Evolutionary conservation across 1,140 invertebrate species (phyloP).

Genomic region (Oppia nitens): DNA sequence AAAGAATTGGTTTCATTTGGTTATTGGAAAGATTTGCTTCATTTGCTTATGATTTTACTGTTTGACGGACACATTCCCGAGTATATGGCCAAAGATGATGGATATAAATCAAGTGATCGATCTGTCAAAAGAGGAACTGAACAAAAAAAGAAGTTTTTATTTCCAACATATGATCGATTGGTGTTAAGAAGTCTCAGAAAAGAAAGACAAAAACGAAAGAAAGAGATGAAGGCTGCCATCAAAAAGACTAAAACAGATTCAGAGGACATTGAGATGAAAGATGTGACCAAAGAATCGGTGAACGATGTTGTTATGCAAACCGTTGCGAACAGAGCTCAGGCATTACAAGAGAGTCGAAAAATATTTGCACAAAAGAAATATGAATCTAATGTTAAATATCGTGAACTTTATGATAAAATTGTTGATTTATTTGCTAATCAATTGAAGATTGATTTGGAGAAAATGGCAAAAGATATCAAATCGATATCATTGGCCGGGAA

Average conservation of each 20-base stretch:
- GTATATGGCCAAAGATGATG: background rate
- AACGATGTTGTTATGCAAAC: background rate
- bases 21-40: constrained; percentile 10
- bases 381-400: background rate
- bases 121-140: background rate
- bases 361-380: background rate
- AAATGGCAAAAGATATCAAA: background rate
- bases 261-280: background rate
- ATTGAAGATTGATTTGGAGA: background rate
- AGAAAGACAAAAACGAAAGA: background rate
- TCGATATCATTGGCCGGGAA: constrained; percentile 5
- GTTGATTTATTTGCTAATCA: constrained; percentile 5
- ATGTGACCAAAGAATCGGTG: background rate
- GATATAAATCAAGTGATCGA: background rate
- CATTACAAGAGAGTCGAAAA: background rate
- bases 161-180: background rate
- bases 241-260: background rate
- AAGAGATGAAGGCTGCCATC: background rate
- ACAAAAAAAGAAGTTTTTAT: background rate
- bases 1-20: background rate
- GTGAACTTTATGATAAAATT: constrained; percentile 2
- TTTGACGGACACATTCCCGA: background rate
- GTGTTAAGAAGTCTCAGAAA: background rate
- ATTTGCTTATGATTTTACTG: constrained; percentile 2
- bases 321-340: background rate